Evolutionary conservation across 2,888 invertebrate species (phyloP).

Genomic region (Lasioglossum calceatum): DNA sequence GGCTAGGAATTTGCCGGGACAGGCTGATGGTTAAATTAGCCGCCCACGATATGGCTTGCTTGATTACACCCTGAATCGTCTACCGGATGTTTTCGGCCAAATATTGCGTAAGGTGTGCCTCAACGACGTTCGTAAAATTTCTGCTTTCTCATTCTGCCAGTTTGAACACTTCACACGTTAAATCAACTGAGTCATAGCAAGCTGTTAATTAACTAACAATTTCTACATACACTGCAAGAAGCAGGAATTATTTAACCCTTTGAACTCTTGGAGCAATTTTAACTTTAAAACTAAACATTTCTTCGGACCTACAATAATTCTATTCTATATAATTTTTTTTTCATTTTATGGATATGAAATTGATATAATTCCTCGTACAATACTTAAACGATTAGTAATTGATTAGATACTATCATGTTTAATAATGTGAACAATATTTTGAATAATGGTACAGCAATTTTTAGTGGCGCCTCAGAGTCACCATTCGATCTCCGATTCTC

Average conservation of each 20-base stretch:
- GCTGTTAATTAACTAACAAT: background rate
- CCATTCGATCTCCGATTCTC: too few species aligned
- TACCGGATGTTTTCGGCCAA: slow-evolving; percentile 46
- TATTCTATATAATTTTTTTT: too few species aligned
- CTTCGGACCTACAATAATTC: too few species aligned
- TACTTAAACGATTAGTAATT: too few species aligned
- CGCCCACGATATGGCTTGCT: slow-evolving; percentile 37
- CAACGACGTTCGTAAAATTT: background rate
- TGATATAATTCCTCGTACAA: too few species aligned
- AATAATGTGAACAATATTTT: too few species aligned
- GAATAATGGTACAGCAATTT: too few species aligned
- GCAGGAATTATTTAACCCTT: background rate
- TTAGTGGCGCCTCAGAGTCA: too few species aligned
- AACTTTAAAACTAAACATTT: too few species aligned
- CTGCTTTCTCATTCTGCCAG: background rate
- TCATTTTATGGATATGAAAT: too few species aligned
- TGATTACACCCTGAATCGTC: slow-evolving; percentile 28
- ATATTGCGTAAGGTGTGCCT: slow-evolving; percentile 24
- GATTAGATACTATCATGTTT: too few species aligned
- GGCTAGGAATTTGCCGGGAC: slow-evolving; percentile 58
- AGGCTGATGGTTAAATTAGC: slow-evolving; percentile 62
- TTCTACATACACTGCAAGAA: background rate
- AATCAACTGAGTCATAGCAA: background rate
- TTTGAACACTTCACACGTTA: background rate
- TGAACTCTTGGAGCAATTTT: too few species aligned